Evolutionary conservation across 2,888 invertebrate species (phyloP), one percentile per base, ranked within the genome.

Genomic region (Limnephilus marmoratus): DNA sequence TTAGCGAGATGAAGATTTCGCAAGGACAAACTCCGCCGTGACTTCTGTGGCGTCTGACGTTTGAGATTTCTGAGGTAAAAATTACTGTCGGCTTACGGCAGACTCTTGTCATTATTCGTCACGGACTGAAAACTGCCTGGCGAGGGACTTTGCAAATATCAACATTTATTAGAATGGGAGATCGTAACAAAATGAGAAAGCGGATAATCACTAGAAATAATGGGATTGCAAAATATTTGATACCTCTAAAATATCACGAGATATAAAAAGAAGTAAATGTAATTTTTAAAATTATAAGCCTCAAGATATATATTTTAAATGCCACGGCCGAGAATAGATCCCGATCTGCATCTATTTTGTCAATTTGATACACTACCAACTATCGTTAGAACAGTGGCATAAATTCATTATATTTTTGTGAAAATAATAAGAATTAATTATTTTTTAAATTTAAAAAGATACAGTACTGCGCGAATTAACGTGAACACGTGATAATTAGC

Each of bases 1-100:
- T 89, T 89, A 89, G 88, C 80, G 88, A 89, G 41, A 89, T 89
- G 88, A 89, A 80, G n/a, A 89, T 89, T 89, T 89, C n/a, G 31
- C 88, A 24, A 89, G 88, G 31, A 89, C 88, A 81, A 34, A 29
- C 31, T 68, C 86, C 49, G 9, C 68, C n/a, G 45, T 45, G 86
- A 86, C 41, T n/a, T 68, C 24, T 41, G 45, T 34, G 24, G 49
- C 37, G 81, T 81, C 88, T 89, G 81, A 89, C 88, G 41, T 68
- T 80, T 80, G 68, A n/a, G 41, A 34, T 80, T 86, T 86, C 85
- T 3, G 45, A 86, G 86, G 86, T 86, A 86, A 86, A 86, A 49
- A 83, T 41, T 86, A 86, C 45, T 34, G 24, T 29, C 45, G 49
- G 45, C 86, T 49, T 24, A 45, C 37, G 12, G 41, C 86, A 45